Evolutionary conservation across 2,888 invertebrate genomes (phyloP), one percentile per base, ranked within the genome.

Genomic region (Epinotia ramella): DNA sequence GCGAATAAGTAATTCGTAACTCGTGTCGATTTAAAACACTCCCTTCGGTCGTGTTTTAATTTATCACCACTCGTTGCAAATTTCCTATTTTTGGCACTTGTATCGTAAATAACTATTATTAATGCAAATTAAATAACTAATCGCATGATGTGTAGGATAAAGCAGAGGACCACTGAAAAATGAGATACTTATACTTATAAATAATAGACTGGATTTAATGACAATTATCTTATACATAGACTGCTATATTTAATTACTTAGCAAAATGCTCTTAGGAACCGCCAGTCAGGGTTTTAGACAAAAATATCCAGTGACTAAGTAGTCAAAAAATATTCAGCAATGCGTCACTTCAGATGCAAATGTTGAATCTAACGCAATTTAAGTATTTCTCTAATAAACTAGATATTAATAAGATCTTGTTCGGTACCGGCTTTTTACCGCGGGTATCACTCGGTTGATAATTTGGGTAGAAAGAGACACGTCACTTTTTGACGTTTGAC

Each of bases 261-360:
- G 6, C 11, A 3, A 16, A 69, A 46, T 60, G 56, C 24, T 28
- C 6, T 6, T 46, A 46, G n/a, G n/a, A 65, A 64, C 7, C n/a
- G 11, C 16, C 33, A 67, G 3, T 24, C 73, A 73, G 66, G 73
- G 60, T 67, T 73, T 20, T 63, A 67, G 66, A 16, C 44, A 59
- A 67, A 73, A 46, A 28, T 24, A 59, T 57, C n/a, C 44, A 65
- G 57, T 59, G 57, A 65, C 20, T 57, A 46, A 40, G 40, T 72
- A 44, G 64, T 46, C 63, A 13, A 24, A 20, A 64, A 33, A 60
- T 60, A 33, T 20, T 20, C 44, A 53, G 18, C n/a, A 68, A 46
- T 44, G 56, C 56, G 7, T 33, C n/a, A 49, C 16, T 57, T 65
- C 7, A 65, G 46, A 16, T n/a, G 28, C 53, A 66, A 33, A 33